Evolutionary conservation across 2,797 vertebrate genomes (phyloP), one percentile per base, ranked within the genome.

Genomic region (Pogoniulus pusillus): DNA sequence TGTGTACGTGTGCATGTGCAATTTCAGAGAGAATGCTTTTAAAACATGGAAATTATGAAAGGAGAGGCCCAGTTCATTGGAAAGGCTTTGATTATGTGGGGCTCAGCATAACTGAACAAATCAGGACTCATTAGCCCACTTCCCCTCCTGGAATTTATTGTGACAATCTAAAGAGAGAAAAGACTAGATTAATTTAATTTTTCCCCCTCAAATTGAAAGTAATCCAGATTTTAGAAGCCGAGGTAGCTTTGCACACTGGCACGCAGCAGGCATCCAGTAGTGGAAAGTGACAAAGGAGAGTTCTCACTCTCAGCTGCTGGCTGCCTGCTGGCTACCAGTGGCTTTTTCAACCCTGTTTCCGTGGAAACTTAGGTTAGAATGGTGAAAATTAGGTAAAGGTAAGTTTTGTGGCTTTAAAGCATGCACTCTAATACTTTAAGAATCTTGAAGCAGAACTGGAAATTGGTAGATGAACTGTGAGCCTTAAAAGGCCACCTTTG

Each of bases 231-330:
- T 94, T 89, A 91, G 93, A 95, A 93, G 72, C 87, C 86, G 78
- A 95, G 93, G 94, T 96, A 94, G 95, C 93, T 97, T 96, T 96
- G 97, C 96, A 95, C 96, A 95, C 97, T 97, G 97, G 97, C 97
- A 96, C 96, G 94, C 97, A 98, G 97, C 97, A 97, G 97, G 97
- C 96, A 94, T 95, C 97, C 97, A 96, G 97, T 96, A 97, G 97
- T 96, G 97, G 97, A 95, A 97, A 97, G 97, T 97, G 97, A 97
- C 97, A 97, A 96, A 92, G 92, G 96, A 92, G 96, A 96, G 96
- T 97, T 97, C 97, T 97, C 97, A 96, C 95, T 97, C 96, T 96
- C 89, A 82, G 95, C 96, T 97, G 97, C 97, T 94, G 97, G 94
- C 96, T 95, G 97, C 96, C 97, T 43, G 68, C 96, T 97, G 96